Percentiles rank a stretch among this genome's conserved stretches.
Conservation (phyloP, 2,888 invertebrate species). For the Andrena bucephala region DNA sequence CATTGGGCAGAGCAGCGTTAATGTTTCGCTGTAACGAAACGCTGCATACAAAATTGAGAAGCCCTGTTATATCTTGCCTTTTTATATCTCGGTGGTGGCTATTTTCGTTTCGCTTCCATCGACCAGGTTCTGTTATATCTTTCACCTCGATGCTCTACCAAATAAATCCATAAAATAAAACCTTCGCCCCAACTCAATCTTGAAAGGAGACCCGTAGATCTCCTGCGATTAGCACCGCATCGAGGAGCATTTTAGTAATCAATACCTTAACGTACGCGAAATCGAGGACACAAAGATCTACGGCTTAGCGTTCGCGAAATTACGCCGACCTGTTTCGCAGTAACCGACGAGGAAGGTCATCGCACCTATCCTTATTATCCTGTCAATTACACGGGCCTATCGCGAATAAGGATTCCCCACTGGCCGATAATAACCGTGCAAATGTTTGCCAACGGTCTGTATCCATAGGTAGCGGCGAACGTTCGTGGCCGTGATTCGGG, state of each 20-base stretch:
- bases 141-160: neutral
- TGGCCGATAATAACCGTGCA: conserved; percentile 55
- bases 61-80: no score
- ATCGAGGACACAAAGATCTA: conserved; percentile 29
- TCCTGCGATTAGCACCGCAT: neutral
- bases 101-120: conserved; percentile 1
- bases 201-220: neutral
- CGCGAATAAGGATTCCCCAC: conserved; percentile 24
- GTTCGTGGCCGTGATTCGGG: conserved; percentile 35
- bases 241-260: neutral
- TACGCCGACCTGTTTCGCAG: conserved; percentile 6
- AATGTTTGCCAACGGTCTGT: conserved; percentile 50
- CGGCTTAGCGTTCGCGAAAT: conserved; percentile 41
- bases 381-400: conserved; percentile 38
- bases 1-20: neutral
- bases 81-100: neutral
- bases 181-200: neutral
- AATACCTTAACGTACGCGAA: neutral
- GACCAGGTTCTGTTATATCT: neutral
- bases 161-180: neutral
- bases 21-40: neutral
- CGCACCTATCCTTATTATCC: conserved; percentile 45
- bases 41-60: neutral
- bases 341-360: conserved; percentile 35
- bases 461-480: conserved; percentile 17